Conservation (phyloP, 2,888 invertebrate species). For the Melangyna quadrimaculata region DNA sequence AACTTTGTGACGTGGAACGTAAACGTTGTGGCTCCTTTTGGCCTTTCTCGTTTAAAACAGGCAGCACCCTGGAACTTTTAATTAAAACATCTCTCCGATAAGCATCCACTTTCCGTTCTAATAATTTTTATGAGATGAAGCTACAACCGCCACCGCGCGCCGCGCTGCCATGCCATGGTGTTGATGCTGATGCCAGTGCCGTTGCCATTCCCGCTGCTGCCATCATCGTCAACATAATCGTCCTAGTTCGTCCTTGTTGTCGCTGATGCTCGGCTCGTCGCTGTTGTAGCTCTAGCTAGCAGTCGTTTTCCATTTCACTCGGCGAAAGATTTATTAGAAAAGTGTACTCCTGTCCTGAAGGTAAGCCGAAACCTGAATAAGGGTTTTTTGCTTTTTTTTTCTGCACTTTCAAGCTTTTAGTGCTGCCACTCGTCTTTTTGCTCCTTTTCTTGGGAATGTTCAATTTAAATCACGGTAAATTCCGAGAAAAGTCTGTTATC, state of each 20-base stretch:
- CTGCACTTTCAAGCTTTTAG: slow-evolving; percentile 56
- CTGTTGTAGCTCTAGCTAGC: background rate
- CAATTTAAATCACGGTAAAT: slow-evolving; percentile 67
- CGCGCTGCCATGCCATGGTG: background rate
- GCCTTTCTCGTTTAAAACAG: slow-evolving; percentile 59
- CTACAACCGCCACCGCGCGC: background rate
- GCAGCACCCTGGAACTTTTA: slow-evolving; percentile 65
- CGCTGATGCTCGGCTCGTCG: background rate
- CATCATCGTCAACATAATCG: background rate
- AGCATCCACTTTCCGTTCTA: slow-evolving; percentile 71
- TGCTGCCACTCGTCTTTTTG: slow-evolving; percentile 13
- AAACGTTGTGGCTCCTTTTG: slow-evolving; percentile 54
- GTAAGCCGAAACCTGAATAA: slow-evolving; percentile 70
- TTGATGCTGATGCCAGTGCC: background rate
- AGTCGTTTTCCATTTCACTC: slow-evolving; percentile 61
- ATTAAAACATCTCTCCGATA: slow-evolving; percentile 70
- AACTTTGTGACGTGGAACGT: slow-evolving; percentile 58
- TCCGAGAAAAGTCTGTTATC: slow-evolving; percentile 64
- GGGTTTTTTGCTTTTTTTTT: slow-evolving; percentile 61
- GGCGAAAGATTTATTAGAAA: slow-evolving; percentile 67
- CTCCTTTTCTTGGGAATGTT: slow-evolving; percentile 53
- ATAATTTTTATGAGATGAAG: slow-evolving; percentile 70
- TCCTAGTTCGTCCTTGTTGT: background rate
- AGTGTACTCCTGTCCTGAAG: slow-evolving; percentile 68
- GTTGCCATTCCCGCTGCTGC: background rate